These are phyloP conservation scores for Oceanodroma tethys DNA, from an alignment of 2,113 vertebrate genomes.

Conservation along the genomic window DNA sequence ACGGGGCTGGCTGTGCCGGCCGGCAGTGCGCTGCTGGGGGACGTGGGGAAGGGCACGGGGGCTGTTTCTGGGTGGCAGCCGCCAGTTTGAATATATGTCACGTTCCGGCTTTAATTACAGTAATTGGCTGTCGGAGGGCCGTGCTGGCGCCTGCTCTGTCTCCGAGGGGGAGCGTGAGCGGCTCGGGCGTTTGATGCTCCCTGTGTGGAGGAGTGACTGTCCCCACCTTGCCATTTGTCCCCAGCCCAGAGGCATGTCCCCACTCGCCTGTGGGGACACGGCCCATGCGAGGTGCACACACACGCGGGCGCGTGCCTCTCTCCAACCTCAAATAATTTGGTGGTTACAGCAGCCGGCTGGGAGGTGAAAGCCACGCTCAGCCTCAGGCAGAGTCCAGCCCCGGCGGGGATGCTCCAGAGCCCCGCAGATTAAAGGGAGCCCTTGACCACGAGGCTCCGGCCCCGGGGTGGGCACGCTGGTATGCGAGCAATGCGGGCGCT, in stretches of 20 bases:
- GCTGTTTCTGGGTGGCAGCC: neutral
- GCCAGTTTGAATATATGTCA: neutral
- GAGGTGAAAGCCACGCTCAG: neutral
- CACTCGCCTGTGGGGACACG: fast-evolving
- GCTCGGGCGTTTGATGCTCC: neutral
- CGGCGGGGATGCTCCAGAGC: fast-evolving
- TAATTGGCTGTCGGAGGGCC: neutral
- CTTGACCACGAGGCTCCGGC: neutral
- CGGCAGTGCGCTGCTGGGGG: fast-evolving
- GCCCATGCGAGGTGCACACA: neutral
- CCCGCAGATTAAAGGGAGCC: constrained; percentile 14
- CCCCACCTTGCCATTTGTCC: neutral
- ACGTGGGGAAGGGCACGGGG: neutral
- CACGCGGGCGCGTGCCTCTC: neutral
- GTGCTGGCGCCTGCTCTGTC: neutral
- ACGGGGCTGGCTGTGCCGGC: fast-evolving
- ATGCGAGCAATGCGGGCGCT: neutral
- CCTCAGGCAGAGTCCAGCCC: neutral
- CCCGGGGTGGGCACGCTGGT: neutral
- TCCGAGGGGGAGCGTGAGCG: neutral
- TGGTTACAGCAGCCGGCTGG: neutral
- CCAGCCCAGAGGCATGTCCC: neutral
- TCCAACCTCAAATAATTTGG: neutral
- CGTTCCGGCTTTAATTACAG: constrained; percentile 2
- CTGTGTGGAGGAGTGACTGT: fast-evolving